These are phyloP conservation scores for Peucedramus taeniatus DNA, from an alignment of 2,113 vertebrate genomes.

Conservation along the genomic window DNA sequence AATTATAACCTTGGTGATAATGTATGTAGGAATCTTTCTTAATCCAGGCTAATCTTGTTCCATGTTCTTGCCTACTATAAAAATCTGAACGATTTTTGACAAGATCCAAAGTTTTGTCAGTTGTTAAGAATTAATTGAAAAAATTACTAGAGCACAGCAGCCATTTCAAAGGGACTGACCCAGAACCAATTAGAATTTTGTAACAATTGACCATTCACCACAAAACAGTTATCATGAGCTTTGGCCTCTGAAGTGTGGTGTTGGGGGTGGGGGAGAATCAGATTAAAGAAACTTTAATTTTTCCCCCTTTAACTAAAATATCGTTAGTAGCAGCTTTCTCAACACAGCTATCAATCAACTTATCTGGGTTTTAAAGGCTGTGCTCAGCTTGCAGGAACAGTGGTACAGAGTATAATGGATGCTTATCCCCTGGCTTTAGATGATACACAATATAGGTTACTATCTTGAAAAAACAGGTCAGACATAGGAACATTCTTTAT, in stretches of 20 bases:
- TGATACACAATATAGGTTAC: conserved; percentile 73
- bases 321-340: conserved; percentile 55
- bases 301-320: conserved; percentile 35
- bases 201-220: conserved; percentile 82
- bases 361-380: conserved; percentile 58
- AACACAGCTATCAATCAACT: conserved; percentile 45
- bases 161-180: conserved; percentile 80
- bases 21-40: conserved; percentile 11
- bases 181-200: conserved; percentile 85
- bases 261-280: conserved; percentile 61
- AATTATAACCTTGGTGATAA: conserved; percentile 38
- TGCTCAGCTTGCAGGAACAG: conserved; percentile 42
- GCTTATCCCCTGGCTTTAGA: conserved; percentile 50
- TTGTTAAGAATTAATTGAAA: conserved; percentile 85
- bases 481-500: conserved; percentile 68
- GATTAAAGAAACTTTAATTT: conserved; percentile 67
- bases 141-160: conserved; percentile 78
- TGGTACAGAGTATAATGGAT: conserved; percentile 43
- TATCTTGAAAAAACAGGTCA: conserved; percentile 79
- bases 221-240: conserved; percentile 73
- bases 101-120: conserved; percentile 82
- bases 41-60: conserved; percentile 40
- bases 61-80: conserved; percentile 56
- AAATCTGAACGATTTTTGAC: conserved; percentile 76
- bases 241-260: conserved; percentile 73